Base-by-base conservation (phyloP, 2,113 vertebrate genomes). In the Chascanopsetta lugubris region DNA sequence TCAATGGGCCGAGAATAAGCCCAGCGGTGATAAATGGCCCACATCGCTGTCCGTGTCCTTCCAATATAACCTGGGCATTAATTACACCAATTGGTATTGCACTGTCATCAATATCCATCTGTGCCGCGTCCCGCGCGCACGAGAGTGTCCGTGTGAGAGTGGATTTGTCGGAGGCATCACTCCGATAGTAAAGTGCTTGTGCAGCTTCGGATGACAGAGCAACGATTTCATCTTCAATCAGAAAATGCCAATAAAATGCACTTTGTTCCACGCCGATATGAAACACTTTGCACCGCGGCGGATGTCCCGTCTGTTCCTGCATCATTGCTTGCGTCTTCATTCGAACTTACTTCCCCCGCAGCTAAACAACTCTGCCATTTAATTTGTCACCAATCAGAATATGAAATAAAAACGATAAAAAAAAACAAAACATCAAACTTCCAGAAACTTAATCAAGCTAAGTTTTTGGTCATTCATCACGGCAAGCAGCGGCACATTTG, bases 61-160 rank as follows among this genome's bases (percentile, higher is more conserved):
- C 79, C 84, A 77, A 79, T 84, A 87, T 85, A 90, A 90, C 89
- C 81, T 72, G 75, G 72, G 67, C 88, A 92, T 92, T 92, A 89
- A 93, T 91, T 92, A 93, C 87, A 88, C 84, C 85, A 76, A 89
- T 86, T 88, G 88, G 83, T 83, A 86, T 86, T 84, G 86, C 84
- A 56, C 79, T 54, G 82, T 90, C 90, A 92, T 92, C 90, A 90
- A 89, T 91, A 88, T 75, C 76, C 56, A 78, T 85, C 84, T 78
- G 79, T 61, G 49, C 65, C 56, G 3, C 10, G 15, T 66, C 51
- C 47, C 69, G 18, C 51, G 46, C 51, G 50, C 32, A n/a, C 8
- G 8, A 17, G 24, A 30, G 50, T 21, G 51, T 20, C 29, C 54
- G 21, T 18, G 51, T 53, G 47, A 29, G 43, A 36, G 54, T 42